A percentile compares a stretch with the other conserved stretches of the same genome.
These are phyloP conservation scores for Chinchilla lanigera DNA, from an alignment of 2,113 vertebrate species.

Conservation along the genomic window DNA sequence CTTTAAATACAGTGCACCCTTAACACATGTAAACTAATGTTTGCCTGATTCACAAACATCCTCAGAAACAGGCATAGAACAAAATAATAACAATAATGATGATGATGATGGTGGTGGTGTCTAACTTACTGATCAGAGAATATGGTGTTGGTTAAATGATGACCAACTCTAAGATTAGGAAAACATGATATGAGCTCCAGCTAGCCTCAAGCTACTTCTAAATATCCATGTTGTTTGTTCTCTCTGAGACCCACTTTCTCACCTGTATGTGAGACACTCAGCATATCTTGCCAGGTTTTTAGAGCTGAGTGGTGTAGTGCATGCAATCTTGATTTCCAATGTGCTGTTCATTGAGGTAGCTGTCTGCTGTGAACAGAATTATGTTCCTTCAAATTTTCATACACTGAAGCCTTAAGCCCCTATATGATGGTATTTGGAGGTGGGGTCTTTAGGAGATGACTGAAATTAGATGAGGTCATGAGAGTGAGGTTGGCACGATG, in stretches of 20 bases:
- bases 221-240: neutral
- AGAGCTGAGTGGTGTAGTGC: neutral
- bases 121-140: neutral
- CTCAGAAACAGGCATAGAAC: neutral
- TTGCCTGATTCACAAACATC: neutral
- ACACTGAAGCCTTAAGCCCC: neutral
- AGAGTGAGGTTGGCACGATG: neutral
- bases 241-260: neutral
- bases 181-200: accelerated
- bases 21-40: neutral
- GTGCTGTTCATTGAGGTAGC: too few relatives aligned
- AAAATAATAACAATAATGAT: too few relatives aligned
- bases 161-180: too few relatives aligned
- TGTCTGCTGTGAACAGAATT: accelerated
- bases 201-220: neutral
- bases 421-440: neutral
- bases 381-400: neutral
- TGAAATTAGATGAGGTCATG: too few relatives aligned
- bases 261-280: neutral
- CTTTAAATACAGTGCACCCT: neutral
- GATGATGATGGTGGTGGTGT: neutral
- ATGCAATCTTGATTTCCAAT: neutral
- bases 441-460: neutral
- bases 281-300: accelerated
- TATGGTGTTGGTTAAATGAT: accelerated